A percentile compares a stretch with the other conserved stretches of the same genome.
phyloP scores from a whole-genome alignment of 2,113 vertebrate species.

The Dinomys branickii region DNA sequence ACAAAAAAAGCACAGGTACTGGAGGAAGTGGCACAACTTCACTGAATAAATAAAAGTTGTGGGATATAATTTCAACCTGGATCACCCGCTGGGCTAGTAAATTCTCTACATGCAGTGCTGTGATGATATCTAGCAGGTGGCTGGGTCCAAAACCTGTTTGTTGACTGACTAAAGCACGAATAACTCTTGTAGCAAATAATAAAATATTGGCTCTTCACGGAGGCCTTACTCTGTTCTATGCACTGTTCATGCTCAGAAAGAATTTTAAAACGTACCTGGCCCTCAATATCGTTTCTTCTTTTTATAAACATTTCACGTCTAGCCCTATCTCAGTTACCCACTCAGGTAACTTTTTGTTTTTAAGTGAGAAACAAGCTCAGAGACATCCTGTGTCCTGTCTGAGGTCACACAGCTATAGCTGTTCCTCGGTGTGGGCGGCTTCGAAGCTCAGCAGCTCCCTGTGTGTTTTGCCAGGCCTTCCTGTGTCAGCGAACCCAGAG shows the following conservation, averaged over 20 bases:
- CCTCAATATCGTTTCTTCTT: neutral
- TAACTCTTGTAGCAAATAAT: neutral
- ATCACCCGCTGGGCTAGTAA: neutral
- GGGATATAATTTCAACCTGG: neutral
- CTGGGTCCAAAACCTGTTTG: neutral
- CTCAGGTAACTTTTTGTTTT: neutral
- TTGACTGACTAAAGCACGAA: neutral
- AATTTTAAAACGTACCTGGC: neutral
- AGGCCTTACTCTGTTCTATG: too few species aligned
- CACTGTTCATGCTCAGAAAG: neutral
- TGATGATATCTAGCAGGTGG: neutral
- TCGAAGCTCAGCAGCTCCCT: neutral
- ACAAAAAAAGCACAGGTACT: neutral
- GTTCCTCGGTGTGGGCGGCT: neutral
- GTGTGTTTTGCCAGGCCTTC: neutral
- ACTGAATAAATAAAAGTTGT: neutral
- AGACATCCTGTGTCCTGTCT: rapidly evolving
- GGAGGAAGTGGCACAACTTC: neutral
- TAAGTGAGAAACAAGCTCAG: neutral
- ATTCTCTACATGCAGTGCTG: neutral
- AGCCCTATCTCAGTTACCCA: neutral
- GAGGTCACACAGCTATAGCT: neutral
- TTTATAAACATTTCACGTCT: neutral
- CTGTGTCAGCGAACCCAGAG: neutral
- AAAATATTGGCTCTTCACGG: neutral